A percentile compares a stretch with the other conserved stretches of the same genome.
phyloP scores from a whole-genome alignment of 2,797 vertebrate genomes.

The Chelidonichthys spinosus region DNA sequence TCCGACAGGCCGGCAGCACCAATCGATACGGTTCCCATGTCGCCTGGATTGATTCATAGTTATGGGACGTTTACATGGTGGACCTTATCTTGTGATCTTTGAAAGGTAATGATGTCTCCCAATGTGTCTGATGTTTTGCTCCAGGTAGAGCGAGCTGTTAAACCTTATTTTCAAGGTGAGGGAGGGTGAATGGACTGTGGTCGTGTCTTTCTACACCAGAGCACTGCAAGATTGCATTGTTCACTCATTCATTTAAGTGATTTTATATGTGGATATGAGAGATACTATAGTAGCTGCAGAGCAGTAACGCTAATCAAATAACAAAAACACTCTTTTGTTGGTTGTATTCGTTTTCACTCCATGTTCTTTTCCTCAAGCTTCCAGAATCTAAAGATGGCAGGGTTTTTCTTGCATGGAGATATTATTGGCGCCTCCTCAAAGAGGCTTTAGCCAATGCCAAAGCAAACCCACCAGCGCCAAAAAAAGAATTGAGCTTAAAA shows the following conservation, averaged over 20 bases:
- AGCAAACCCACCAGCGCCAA: not conserved
- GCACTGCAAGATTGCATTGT: not conserved
- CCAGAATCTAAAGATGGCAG: not conserved
- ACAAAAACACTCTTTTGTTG: not conserved
- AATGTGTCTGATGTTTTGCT: constrained; percentile 35
- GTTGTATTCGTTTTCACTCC: constrained; percentile 1
- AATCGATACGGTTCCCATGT: constrained; percentile 65
- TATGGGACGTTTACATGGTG: constrained; percentile 51
- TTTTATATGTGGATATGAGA: constrained; percentile 5
- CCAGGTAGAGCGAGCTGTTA: constrained; percentile 23
- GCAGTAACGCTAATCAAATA: too few relatives aligned
- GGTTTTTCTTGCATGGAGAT: not conserved
- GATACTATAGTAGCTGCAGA: not conserved
- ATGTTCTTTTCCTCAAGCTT: not conserved
- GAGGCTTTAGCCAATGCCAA: not conserved
- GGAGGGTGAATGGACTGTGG: not conserved
- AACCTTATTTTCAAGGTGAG: constrained; percentile 49
- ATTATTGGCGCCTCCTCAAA: not conserved
- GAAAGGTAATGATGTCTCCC: constrained; percentile 55
- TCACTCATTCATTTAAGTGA: not conserved
- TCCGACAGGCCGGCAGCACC: constrained; percentile 53
- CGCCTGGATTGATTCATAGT: constrained; percentile 62
- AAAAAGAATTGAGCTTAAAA: not conserved
- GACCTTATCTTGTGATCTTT: constrained; percentile 68
- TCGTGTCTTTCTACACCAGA: constrained; percentile 15